Base-by-base conservation (phyloP, 2,113 vertebrate species). In the Gymnogyps californianus region DNA sequence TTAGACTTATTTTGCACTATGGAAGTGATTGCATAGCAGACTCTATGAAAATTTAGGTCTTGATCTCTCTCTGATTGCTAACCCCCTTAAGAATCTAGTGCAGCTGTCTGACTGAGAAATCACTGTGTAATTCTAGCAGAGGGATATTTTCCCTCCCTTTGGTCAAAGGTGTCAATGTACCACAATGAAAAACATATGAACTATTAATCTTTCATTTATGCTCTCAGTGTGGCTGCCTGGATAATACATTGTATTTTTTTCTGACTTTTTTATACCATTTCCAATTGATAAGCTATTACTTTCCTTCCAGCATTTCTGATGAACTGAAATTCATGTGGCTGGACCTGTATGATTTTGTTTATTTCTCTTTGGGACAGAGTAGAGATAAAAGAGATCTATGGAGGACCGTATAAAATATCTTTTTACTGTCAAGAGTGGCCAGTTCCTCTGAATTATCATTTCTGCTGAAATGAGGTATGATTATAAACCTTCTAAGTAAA, bases 201-300 rank as follows among this genome's bases (percentile, higher is more conserved):
- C 81, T 91, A 52, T 89, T 89, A 95, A 80, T 84, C 84, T 92
- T 87, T 83, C 54, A 69, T 96, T 85, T 91, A 72, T 49, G 36
- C 3, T 57, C 18, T 86, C 52, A 54, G 21, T 32, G 25, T 52
- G 58, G 20, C 31, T 97, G n/a, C 9, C 58, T 91, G 55, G 61
- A 74, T 77, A 80, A 83, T 51, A 13, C 6, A 46, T 7, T 80
- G 6, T 8, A 24, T 26, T 74, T 71, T 87, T 70, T 87, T 59
- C n/a, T 57, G 31, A 24, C 16, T 74, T 88, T 84, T 81, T 65
- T 2, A 31, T 71, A 25, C 7, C 3, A 5, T 74, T 91, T 44
- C 22, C 46, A 70, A 51, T 32, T 87, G 58, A 71, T 78, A 89
- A 86, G 29, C 11, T 74, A 58, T 70, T 94, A 42, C 25, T 80